phyloP scores from a whole-genome alignment of 2,888 invertebrate genomes.

The Pseudolycoriella hygida region DNA sequence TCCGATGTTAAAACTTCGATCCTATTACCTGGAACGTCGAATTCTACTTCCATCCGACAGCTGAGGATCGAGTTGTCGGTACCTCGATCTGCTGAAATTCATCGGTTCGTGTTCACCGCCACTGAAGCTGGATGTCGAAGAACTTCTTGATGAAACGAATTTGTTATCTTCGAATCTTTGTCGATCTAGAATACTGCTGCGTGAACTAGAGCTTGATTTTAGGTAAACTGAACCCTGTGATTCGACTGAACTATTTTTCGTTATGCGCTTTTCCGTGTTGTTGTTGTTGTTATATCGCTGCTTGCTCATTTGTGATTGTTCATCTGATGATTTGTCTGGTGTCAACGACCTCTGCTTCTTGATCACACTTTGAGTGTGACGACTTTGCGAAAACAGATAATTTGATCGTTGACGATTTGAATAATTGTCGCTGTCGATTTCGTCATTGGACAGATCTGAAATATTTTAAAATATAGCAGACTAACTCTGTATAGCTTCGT shows the following conservation, averaged over 20 bases:
- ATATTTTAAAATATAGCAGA: not conserved
- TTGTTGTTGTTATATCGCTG: no score
- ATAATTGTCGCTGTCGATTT: slow-evolving; percentile 29
- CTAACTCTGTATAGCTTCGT: no score
- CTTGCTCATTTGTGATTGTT: slow-evolving; percentile 22
- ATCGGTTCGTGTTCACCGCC: slow-evolving; percentile 19
- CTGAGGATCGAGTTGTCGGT: slow-evolving; percentile 19
- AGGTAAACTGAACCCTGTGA: slow-evolving; percentile 10
- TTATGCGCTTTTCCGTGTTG: slow-evolving; percentile 22
- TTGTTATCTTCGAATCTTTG: slow-evolving; percentile 19
- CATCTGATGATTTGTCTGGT: slow-evolving; percentile 19
- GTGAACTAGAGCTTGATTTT: slow-evolving; percentile 24
- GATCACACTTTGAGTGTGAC: slow-evolving; percentile 5
- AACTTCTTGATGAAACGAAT: slow-evolving; percentile 19
- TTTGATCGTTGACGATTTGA: not conserved
- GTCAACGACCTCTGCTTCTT: slow-evolving; percentile 25
- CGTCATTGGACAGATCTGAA: slow-evolving; percentile 35
- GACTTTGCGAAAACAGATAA: not conserved
- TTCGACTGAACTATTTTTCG: slow-evolving; percentile 4
- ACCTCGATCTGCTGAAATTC: slow-evolving; percentile 19
- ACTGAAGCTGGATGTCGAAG: slow-evolving; percentile 29
- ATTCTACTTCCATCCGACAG: slow-evolving; percentile 26
- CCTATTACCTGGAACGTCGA: slow-evolving; percentile 24
- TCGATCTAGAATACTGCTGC: slow-evolving; percentile 26
- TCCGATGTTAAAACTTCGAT: not conserved